Base-by-base conservation (phyloP, 2,888 invertebrate species). In the Caenorhabditis sp. region DNA sequence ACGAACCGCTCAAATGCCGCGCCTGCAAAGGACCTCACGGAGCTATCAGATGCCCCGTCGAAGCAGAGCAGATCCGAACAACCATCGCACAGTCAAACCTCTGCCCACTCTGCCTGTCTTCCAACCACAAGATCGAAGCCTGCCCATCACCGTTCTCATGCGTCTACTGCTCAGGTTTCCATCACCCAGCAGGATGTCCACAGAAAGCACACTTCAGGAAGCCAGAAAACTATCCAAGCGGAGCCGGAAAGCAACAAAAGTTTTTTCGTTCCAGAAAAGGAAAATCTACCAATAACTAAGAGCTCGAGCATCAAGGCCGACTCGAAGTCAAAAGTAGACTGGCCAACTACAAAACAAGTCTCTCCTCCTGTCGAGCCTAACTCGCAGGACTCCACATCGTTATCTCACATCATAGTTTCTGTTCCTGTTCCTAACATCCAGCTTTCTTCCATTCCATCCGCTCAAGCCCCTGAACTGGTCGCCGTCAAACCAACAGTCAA, bases 321-420 rank as follows among this genome's bases (percentile, higher is more conserved):
- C 31, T 16, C n/a, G 58, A n/a, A 31, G 31, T n/a, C 58, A 31
- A 24, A 16, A 14, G 58, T 16, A 31, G 58, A 58, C 58, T 58
- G 8, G 58, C 58, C 58, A 58, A 58, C 58, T 31, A 7, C 31
- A n/a, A n/a, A n/a, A n/a, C n/a, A n/a, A 31, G 31, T 31, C 4
- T 4, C 7, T 31, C 31, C n/a, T n/a, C n/a, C n/a, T n/a, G n/a
- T n/a, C n/a, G n/a, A n/a, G n/a, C n/a, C n/a, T n/a, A n/a, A n/a
- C n/a, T n/a, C n/a, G n/a, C n/a, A n/a, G n/a, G n/a, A n/a, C n/a
- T n/a, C n/a, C n/a, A n/a, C n/a, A n/a, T n/a, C n/a, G n/a, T n/a
- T n/a, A n/a, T n/a, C n/a, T n/a, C n/a, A n/a, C n/a, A n/a, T n/a
- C n/a, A n/a, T n/a, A n/a, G n/a, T n/a, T n/a, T n/a, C n/a, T n/a